Evolutionary conservation across 2,888 invertebrate species (phyloP).

Genomic region (Acronicta leporina): DNA sequence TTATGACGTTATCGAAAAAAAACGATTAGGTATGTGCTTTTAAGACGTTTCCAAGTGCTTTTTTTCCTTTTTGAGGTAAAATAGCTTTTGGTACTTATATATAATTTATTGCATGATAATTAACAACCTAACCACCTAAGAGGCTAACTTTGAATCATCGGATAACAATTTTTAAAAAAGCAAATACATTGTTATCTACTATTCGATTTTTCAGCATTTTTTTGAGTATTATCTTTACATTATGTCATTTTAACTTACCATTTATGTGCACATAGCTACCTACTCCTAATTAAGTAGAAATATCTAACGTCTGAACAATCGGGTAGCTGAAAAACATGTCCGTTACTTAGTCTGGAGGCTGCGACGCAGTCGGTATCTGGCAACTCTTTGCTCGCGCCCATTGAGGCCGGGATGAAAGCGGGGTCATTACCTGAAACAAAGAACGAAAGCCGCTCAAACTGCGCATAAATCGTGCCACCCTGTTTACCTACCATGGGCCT

Average conservation of each 20-base stretch:
- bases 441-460: conserved; percentile 85
- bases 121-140: no score
- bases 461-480: conserved; percentile 84
- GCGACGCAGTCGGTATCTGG: conserved; percentile 72
- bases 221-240: background rate
- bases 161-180: no score
- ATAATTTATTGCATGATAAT: no score
- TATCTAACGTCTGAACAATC: conserved; percentile 35
- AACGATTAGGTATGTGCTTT: no score
- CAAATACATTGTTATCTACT: no score
- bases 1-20: no score
- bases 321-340: conserved; percentile 45
- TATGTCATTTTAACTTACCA: background rate
- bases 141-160: no score
- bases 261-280: background rate
- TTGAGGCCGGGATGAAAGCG: conserved; percentile 86
- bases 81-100: no score
- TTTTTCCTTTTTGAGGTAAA: no score
- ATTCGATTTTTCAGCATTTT: background rate
- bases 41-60: no score
- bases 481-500: conserved; percentile 84
- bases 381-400: conserved; percentile 79
- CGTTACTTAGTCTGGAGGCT: conserved; percentile 60
- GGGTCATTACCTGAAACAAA: conserved; percentile 89
- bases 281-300: conserved; percentile 4